Evolutionary conservation across 2,113 vertebrate genomes (phyloP), one percentile per base, ranked within the genome.

Genomic region (Sylvia atricapilla): DNA sequence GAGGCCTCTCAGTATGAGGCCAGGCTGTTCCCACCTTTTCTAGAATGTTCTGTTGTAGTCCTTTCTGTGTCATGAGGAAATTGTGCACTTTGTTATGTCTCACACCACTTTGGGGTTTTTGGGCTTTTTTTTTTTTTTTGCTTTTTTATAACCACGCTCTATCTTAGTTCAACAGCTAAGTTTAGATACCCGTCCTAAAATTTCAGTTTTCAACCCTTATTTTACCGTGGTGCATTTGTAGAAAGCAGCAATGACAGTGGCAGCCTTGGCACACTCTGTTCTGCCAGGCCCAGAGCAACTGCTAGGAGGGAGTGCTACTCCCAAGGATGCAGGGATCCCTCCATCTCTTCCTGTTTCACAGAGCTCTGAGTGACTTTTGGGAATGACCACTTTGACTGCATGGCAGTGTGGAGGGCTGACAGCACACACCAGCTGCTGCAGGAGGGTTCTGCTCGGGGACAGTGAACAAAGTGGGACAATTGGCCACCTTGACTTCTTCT

Each of bases 181-280:
- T 50, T 84, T 64, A 31, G 39, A 47, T 59, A 33, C 13, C 4
- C 3, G 8, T 46, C 68, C 60, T 78, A 53, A 68, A 82, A 56
- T 35, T 35, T 37, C 43, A 47, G 30, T 58, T 91, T 78, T 58
- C 59, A 46, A 5, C 46, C 64, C 64, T 43, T 47, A 3, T 77
- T 49, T 80, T 56, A 9, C 24, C 24, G 3, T 5, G 14, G 81
- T 63, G 11, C 43, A 10, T 13, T 31, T 67, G 19, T 23, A 9
- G 17, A 50, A 56, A 74, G 50, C 22, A 13, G n/a, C n/a, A 41
- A 5, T 19, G 21, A 6, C 41, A 39, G 79, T 13, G 58, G 24
- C 44, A 66, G 15, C 52, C 11, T 23, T 78, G 75, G 35, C 43
- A 56, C 0, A 0, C 0, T 2, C n/a, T 41, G 8, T 6, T 75